A percentile compares a stretch with the other conserved stretches of the same genome.
These are phyloP conservation scores for Heterotis niloticus DNA, from an alignment of 2,113 vertebrate genomes.

Conservation along the genomic window DNA sequence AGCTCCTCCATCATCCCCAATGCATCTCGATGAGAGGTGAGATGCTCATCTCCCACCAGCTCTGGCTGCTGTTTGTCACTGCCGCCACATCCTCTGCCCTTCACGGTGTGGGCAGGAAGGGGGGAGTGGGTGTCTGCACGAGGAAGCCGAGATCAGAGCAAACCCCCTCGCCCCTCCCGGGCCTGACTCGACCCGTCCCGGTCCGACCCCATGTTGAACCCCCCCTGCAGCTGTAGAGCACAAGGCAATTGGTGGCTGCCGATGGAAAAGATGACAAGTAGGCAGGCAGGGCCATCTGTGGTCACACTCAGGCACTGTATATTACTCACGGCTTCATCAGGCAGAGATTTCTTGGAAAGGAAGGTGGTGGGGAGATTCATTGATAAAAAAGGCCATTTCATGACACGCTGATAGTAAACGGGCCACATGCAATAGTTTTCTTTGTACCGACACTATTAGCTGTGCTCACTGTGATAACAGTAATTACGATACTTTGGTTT, in stretches of 20 bases:
- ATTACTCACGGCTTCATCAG: not conserved
- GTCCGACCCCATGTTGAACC: too few relatives aligned
- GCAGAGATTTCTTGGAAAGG: not conserved
- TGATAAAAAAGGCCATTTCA: constrained; percentile 15
- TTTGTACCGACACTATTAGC: not conserved
- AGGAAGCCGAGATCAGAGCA: constrained; percentile 2
- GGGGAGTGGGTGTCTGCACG: not conserved
- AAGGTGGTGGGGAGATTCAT: constrained; percentile 11
- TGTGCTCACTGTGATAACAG: not conserved
- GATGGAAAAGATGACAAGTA: not conserved
- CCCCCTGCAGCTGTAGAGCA: not conserved
- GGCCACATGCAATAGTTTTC: not conserved
- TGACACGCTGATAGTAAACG: not conserved
- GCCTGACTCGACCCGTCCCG: not conserved
- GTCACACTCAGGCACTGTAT: constrained; percentile 2
- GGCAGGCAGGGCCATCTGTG: not conserved
- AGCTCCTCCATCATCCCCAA: too few relatives aligned
- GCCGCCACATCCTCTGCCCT: constrained; percentile 15
- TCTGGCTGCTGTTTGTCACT: constrained; percentile 6
- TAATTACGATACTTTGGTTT: not conserved
- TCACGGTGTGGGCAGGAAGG: not conserved
- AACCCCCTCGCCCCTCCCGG: not conserved
- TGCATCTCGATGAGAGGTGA: not conserved
- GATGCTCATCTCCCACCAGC: not conserved
- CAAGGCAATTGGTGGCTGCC: not conserved